phyloP scores from a whole-genome alignment of 2,888 invertebrate genomes.

The Lasioglossum calceatum region DNA sequence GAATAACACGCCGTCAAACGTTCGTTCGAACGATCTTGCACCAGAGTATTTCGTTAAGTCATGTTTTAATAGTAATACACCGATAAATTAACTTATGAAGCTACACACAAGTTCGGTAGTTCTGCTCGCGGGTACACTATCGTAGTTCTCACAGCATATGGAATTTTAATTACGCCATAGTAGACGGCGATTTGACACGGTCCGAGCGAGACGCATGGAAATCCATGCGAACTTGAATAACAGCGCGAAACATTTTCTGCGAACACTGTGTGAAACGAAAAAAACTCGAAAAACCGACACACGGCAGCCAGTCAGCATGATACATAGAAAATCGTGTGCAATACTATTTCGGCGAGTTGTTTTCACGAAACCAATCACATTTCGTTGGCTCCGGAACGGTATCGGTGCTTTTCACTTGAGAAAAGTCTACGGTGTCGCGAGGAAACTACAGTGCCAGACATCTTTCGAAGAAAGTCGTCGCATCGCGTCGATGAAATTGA shows the following conservation, averaged over 20 bases:
- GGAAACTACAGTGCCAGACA: constrained; percentile 15
- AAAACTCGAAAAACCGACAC: constrained; percentile 16
- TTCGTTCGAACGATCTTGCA: constrained; percentile 36
- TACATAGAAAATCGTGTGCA: constrained; percentile 23
- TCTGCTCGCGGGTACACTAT: constrained; percentile 28
- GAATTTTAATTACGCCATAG: constrained; percentile 53
- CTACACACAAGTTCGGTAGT: constrained; percentile 20
- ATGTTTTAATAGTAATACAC: constrained; percentile 24
- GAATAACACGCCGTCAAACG: constrained; percentile 44
- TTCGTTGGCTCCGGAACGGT: constrained; percentile 4
- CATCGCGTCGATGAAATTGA: constrained; percentile 51
- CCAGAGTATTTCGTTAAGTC: constrained; percentile 37
- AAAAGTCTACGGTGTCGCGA: constrained; percentile 9
- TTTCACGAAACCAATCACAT: constrained; percentile 27
- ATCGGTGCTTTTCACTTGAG: constrained; percentile 4
- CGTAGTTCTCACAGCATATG: constrained; percentile 51
- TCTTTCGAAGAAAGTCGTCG: constrained; percentile 25
- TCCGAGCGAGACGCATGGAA: constrained; percentile 21
- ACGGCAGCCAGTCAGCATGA: constrained; percentile 34
- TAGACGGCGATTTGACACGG: constrained; percentile 20
- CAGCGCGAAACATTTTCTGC: constrained; percentile 36
- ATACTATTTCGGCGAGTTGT: constrained; percentile 10
- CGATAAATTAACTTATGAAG: constrained; percentile 31
- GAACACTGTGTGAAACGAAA: constrained; percentile 5
- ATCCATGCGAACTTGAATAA: constrained; percentile 31